phyloP scores from a whole-genome alignment of 2,888 invertebrate species.

The Perithous albicinctus region DNA sequence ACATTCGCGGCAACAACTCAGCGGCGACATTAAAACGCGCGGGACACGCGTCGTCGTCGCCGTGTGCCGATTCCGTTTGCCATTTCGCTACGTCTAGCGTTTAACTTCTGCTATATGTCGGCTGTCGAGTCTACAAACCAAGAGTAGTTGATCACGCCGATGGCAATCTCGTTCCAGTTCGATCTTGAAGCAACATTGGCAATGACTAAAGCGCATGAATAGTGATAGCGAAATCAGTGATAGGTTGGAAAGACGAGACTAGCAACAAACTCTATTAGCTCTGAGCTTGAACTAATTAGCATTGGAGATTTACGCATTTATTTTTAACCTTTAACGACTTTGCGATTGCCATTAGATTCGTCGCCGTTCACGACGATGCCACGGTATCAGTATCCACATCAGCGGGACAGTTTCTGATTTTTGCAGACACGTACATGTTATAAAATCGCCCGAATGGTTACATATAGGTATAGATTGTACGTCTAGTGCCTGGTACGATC shows the following conservation, averaged over 20 bases:
- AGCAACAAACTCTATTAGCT: constrained; percentile 63
- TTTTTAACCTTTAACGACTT: constrained; percentile 74
- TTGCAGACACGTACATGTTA: neutral
- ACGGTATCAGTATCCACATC: neutral
- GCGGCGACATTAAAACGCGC: neutral
- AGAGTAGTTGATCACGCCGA: neutral
- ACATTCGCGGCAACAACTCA: neutral
- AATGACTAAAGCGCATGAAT: neutral
- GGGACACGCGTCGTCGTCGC: constrained; percentile 36
- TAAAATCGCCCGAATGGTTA: neutral
- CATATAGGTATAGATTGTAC: neutral
- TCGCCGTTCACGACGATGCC: neutral
- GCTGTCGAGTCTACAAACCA: neutral
- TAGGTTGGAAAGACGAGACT: neutral
- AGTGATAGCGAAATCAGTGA: neutral
- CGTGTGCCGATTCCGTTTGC: constrained; percentile 37
- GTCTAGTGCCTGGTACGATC: constrained; percentile 23
- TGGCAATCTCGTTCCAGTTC: constrained; percentile 15
- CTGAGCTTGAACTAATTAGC: constrained; percentile 73
- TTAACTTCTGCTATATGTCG: neutral
- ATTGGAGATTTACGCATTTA: constrained; percentile 75
- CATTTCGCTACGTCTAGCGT: constrained; percentile 18
- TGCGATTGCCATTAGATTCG: constrained; percentile 40
- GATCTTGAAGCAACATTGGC: neutral
- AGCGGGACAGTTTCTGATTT: neutral